Base-by-base conservation (phyloP, 2,113 vertebrate genomes). In the Sclerurus mexicanus region DNA sequence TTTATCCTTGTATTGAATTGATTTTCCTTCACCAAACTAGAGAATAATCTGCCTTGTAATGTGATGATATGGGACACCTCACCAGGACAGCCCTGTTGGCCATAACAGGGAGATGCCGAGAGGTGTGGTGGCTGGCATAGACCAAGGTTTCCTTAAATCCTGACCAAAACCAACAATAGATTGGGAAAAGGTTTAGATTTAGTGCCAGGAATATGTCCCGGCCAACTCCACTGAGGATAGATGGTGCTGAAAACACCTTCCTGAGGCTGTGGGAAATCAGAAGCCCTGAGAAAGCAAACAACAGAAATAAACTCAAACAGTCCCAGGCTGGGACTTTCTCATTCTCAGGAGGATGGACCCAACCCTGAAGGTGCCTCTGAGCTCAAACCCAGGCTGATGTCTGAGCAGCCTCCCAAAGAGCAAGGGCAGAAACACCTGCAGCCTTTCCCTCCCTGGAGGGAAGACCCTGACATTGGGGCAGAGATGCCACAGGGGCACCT, bases 291-390 rank as follows among this genome's bases (percentile, higher is more conserved):
- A 71, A 53, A 81, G 12, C 13, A 30, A 63, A 33, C 14, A 35
- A 39, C 3, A 37, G 39, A 5, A 74, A 50, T 31, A 37, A 77
- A 60, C 8, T 39, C 52, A 33, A 47, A 31, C 5, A 7, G 8
- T 10, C 5, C 40, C n/a, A 50, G 82, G n/a, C 8, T 11, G 40
- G 25, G 28, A 44, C 5, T 28, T 60, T 35, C 33, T 67, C 15
- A 2, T 4, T 15, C 46, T 62, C 66, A 55, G 58, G 24, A 73
- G 39, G 42, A n/a, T 6, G 23, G 30, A 59, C 4, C 19, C 58
- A 37, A 37, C 33, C 5, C 12, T 22, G 46, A 20, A 44, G 0
- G 4, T 37, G 27, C 17, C 15, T 53, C 11, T 0, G 0, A 58
- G 19, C 33, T 11, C 66, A 37, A 33, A 5, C 1, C 18, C 68